Evolutionary conservation across 2,888 invertebrate species (phyloP).

Genomic region (Drosophila demipolita): DNA sequence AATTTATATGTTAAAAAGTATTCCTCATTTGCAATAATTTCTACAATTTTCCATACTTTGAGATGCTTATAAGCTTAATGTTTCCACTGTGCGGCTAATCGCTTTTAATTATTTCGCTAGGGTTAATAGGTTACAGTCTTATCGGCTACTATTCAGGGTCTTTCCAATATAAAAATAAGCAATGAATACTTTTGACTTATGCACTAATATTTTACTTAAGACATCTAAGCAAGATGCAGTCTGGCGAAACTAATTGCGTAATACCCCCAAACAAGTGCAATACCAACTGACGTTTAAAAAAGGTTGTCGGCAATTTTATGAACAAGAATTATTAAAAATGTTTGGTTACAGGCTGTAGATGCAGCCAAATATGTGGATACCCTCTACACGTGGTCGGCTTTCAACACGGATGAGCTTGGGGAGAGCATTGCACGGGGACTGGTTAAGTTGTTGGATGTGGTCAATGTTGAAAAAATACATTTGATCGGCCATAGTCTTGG

Average conservation of each 20-base stretch:
- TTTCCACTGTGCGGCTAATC: background rate
- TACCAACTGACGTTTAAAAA: background rate
- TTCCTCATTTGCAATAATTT: background rate
- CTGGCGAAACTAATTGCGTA: background rate
- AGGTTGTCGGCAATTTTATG: background rate
- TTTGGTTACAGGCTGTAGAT: constrained; percentile 77
- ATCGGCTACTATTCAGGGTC: constrained; percentile 7
- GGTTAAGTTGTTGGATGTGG: constrained; percentile 71
- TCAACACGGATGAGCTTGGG: constrained; percentile 84
- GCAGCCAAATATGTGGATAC: constrained; percentile 82
- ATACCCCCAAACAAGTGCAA: background rate
- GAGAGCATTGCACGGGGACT: constrained; percentile 76
- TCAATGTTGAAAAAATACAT: constrained; percentile 80
- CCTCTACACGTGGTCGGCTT: constrained; percentile 83
- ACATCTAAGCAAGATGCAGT: background rate
- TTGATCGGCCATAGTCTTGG: constrained; percentile 84
- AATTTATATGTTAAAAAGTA: background rate
- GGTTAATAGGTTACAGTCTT: background rate
- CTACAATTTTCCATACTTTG: background rate
- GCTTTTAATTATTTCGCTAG: too few relatives aligned
- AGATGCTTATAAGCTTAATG: background rate
- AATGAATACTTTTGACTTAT: constrained; percentile 8
- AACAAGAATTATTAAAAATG: too few relatives aligned
- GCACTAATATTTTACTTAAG: background rate
- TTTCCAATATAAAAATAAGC: background rate